Evolutionary conservation across 2,888 invertebrate genomes (phyloP), one percentile per base, ranked within the genome.

Genomic region (Noctuana brunneofusca): DNA sequence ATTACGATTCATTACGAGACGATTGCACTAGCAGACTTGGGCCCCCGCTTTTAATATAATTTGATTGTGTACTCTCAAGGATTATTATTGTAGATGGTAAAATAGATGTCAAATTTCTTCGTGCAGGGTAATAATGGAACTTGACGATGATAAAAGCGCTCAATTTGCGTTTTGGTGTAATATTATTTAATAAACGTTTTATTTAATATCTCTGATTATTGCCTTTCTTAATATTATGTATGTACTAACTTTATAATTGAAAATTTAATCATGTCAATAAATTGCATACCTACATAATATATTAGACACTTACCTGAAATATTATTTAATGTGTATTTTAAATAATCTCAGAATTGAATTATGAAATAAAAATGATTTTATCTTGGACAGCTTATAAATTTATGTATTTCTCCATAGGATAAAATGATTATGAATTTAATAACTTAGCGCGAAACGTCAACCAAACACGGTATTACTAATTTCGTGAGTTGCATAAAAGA

Each of bases 51-150:
- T 62, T 54, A 53, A 64, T 65, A 65, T 66, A 58, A 48, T 65
- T 75, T 73, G 71, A 70, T 68, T 69, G 71, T 74, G 67, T 49
- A 55, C 24, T 24, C 49, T 62, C 49, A 35, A 49, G 32, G 56
- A 22, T 64, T 24, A 22, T 35, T 49, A 58, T 48, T 58, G 74
- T 78, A 78, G 80, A 75, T 69, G 72, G 70, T 84, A 80, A 76
- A 76, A 80, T 84, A 83, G 80, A 76, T 79, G 84, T 79, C 81
- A 86, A 86, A 86, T 84, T 87, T 85, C 83, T 87, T 84, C 87
- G 88, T 89, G 88, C 88, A 87, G 88, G 89, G 88, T 88, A 87
- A 80, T 73, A 78, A 73, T 68, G 72, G 69, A 75, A 73, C 68
- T 69, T 73, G 66, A 71, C 74, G 74, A 73, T 75, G 72, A 78